Base-by-base conservation (phyloP, 2,113 vertebrate species). In the Seriola dumerili region DNA sequence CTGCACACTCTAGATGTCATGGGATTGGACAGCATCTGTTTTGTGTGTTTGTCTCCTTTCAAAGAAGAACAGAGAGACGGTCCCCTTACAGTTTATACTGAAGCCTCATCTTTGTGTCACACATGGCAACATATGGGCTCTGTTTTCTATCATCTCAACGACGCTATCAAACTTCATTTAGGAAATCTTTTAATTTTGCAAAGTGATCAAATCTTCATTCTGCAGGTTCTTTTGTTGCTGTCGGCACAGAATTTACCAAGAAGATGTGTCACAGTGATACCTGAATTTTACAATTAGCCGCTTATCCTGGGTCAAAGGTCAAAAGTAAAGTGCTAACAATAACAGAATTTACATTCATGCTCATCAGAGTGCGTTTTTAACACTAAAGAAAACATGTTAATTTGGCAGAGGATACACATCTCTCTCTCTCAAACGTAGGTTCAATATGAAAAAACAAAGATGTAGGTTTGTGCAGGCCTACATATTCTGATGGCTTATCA, bases 11-110 rank as follows among this genome's bases (percentile, higher is more conserved):
- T 21, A 42, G 23, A 44, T 67, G 74, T 79, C 80, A 74, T 54
- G 69, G 67, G 81, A 73, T 52, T 23, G 63, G 12, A 76, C 58
- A 40, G 66, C 72, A 40, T 40, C 80, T 80, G 72, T 44, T 36
- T 50, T 32, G 3, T 63, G 36, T 71, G 57, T 70, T 68, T 85
- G 36, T 55, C 38, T 52, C 42, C 64, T 14, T 42, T 17, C 0
- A 4, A 70, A 69, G 44, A 21, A 50, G 54, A 79, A 61, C 54
- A 55, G 57, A 65, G 34, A 73, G 72, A 10, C 8, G 23, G 64
- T 21, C 29, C 21, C 62, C 66, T 72, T n/a, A 46, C 42, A 44
- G 54, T 67, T 78, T 10, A 25, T 29, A 16, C 29, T 36, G n/a
- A 67, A 38, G 66, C 59, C 19, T 63, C 14, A 3, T 40, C 34